Evolutionary conservation across 2,797 vertebrate genomes (phyloP).

Genomic region (Remorina albescens): DNA sequence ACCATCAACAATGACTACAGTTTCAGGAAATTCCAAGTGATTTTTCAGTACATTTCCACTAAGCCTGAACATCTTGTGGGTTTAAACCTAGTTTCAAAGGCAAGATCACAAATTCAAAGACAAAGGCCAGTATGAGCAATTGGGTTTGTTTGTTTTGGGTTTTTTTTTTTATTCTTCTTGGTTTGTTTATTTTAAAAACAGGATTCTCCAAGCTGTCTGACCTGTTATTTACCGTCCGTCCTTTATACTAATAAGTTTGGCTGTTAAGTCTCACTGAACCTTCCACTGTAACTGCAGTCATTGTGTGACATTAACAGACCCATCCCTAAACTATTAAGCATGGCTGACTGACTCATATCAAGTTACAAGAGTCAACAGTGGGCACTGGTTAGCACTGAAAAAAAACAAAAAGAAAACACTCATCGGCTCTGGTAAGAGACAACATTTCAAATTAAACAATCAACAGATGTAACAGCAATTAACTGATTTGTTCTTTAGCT

Average conservation of each 20-base stretch:
- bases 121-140: background rate
- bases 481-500: constrained; percentile 60
- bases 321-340: constrained; percentile 19
- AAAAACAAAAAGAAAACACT: constrained; percentile 1
- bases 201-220: background rate
- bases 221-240: constrained; percentile 3
- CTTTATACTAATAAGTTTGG: background rate
- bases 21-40: constrained; percentile 13
- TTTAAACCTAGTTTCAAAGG: background rate
- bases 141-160: background rate
- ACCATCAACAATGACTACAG: constrained; percentile 17
- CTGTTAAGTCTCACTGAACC: background rate
- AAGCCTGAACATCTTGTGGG: background rate
- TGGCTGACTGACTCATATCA: constrained; percentile 19
- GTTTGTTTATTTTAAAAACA: constrained; percentile 10
- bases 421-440: no score
- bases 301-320: background rate
- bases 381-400: background rate
- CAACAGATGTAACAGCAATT: constrained; percentile 60
- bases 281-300: constrained; percentile 14
- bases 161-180: constrained; percentile 11
- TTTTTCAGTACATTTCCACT: background rate
- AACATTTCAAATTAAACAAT: no score
- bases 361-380: constrained; percentile 1
- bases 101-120: background rate